These are phyloP conservation scores for Colostygia pectinataria DNA, from an alignment of 2,888 invertebrate genomes.

Conservation along the genomic window DNA sequence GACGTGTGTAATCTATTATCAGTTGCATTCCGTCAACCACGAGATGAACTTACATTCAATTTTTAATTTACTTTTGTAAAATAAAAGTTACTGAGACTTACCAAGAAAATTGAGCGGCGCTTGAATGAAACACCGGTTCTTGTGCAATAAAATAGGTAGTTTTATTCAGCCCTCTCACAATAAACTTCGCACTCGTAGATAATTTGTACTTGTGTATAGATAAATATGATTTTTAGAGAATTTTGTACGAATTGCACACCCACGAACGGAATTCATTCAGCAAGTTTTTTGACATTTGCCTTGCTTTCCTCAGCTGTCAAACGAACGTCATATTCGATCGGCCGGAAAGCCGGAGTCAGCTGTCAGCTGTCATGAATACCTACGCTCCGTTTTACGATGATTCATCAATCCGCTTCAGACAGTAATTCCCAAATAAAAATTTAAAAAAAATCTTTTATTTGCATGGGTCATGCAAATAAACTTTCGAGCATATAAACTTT, in stretches of 20 bases:
- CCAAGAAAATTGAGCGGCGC: constrained; percentile 46
- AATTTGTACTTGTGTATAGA: constrained; percentile 2
- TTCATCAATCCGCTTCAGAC: not conserved
- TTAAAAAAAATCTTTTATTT: too few species aligned
- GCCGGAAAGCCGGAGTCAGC: not conserved
- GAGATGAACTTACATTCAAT: constrained; percentile 24
- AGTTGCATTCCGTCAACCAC: constrained; percentile 24
- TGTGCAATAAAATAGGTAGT: constrained; percentile 27
- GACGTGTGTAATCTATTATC: constrained; percentile 39
- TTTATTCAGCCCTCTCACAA: constrained; percentile 40
- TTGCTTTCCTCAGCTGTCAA: constrained; percentile 14
- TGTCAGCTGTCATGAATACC: constrained; percentile 19
- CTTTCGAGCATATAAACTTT: too few species aligned
- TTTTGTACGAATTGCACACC: constrained; percentile 46
- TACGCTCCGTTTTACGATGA: constrained; percentile 22
- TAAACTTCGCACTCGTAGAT: constrained; percentile 5
- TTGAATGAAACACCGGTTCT: constrained; percentile 41
- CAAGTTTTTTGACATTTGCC: constrained; percentile 42
- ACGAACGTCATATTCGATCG: constrained; percentile 20
- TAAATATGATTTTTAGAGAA: constrained; percentile 8
- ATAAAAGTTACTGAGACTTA: constrained; percentile 46
- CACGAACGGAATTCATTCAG: constrained; percentile 50
- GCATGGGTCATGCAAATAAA: too few species aligned
- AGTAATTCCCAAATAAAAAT: too few species aligned
- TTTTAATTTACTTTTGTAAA: constrained; percentile 26